Conservation (phyloP, 2,797 vertebrate species). For the Pseudomugil gertrudae region DNA sequence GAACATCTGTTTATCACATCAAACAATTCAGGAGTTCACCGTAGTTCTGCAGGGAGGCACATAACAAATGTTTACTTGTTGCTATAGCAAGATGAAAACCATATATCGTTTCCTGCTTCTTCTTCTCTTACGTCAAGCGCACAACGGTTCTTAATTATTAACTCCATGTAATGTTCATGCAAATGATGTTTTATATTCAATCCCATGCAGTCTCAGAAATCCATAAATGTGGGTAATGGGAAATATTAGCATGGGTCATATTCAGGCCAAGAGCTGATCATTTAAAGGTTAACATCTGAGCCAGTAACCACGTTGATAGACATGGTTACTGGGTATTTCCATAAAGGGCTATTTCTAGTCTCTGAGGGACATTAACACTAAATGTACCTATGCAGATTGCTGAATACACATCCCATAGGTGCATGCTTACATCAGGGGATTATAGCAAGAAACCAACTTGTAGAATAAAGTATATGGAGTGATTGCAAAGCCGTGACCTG, state of each 20-base stretch:
- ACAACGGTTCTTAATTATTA: conserved; percentile 24
- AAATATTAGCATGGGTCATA: conserved; percentile 49
- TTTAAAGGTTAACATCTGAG: conserved; percentile 63
- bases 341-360: conserved; percentile 38
- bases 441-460: conserved; percentile 39
- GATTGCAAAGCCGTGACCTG: conserved; percentile 60
- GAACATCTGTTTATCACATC: conserved; percentile 60
- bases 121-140: neutral
- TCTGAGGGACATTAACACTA: conserved; percentile 27
- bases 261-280: conserved; percentile 38
- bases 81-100: conserved; percentile 5
- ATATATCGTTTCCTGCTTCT: neutral
- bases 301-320: conserved; percentile 42
- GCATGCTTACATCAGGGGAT: conserved; percentile 47
- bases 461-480: conserved; percentile 51
- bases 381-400: conserved; percentile 15
- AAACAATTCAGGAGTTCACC: conserved; percentile 36
- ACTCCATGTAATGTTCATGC: conserved; percentile 24
- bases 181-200: conserved; percentile 53
- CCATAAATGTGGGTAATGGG: conserved; percentile 45
- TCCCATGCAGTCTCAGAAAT: conserved; percentile 27
- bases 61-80: conserved; percentile 34
- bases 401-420: conserved; percentile 27
- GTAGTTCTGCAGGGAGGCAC: neutral
- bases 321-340: conserved; percentile 44